Base-by-base conservation (phyloP, 2,113 vertebrate species). In the Hipposideros armiger region DNA sequence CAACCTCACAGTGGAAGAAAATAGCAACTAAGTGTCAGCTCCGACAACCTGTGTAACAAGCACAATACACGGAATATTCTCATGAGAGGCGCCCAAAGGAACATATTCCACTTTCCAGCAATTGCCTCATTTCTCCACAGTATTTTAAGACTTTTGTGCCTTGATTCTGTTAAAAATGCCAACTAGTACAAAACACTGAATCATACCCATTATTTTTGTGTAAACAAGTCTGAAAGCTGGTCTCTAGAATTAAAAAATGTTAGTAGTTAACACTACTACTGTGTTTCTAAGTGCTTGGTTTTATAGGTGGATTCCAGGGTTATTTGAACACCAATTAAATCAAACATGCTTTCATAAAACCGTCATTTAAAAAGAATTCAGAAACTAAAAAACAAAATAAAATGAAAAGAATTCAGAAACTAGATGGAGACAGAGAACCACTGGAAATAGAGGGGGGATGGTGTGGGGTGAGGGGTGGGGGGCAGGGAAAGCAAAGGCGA, bases 201-300 rank as follows among this genome's bases (percentile, higher is more conserved):
- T 74, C 22, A 36, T 19, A 40, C 8, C 28, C 8, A 7, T 3
- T 64, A 74, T 54, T 90, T 87, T 52, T 50, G 8, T 6, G 24
- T 73, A 19, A 94, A 82, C 91, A 78, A 91, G 45, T 56, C 28
- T 84, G 62, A 69, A 19, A 54, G 58, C 47, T 45, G 13, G 32
- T 93, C 90, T 94, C 81, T 92, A 32, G 60, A 92, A 88, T 3
- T 64, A 62, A 30, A 47, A 1, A 62, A 92, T 69, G 67, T 60
- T 47, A 22, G n/a, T 86, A 67, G 81, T 78, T 64, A 50, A 47
- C 4, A 36, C 10, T 52, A 56, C 19, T 60, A 91, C 80, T 50
- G 81, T 42, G 42, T 83, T 91, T 94, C 86, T 94, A 97, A 96
- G 97, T 95, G 97, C 93, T 95, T 93, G 64, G 52, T 89, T 97